Conservation (phyloP, 2,797 vertebrate species). For the Trematomus bernacchii region DNA sequence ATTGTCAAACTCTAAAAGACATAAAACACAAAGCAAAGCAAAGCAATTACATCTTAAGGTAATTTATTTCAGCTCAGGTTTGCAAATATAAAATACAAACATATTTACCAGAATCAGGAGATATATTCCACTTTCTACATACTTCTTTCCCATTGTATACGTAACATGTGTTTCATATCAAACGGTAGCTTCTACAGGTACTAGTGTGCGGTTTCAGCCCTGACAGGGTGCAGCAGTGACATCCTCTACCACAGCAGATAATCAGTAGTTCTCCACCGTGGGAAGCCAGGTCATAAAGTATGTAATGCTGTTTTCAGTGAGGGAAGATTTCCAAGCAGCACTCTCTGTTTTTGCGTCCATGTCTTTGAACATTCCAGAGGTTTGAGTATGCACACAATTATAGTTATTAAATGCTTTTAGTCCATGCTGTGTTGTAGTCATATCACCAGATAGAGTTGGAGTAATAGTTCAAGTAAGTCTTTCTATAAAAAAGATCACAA, state of each 20-base stretch:
- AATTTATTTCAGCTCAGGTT: slow-evolving; percentile 61
- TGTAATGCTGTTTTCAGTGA: neutral
- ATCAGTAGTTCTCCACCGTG: slow-evolving; percentile 22
- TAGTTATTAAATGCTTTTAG: neutral
- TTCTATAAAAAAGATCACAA: neutral
- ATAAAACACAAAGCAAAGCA: neutral
- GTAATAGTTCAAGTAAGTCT: slow-evolving; percentile 20
- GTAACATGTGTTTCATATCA: slow-evolving; percentile 27
- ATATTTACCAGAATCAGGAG: slow-evolving; percentile 42
- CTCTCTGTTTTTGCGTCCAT: neutral
- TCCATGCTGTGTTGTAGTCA: neutral
- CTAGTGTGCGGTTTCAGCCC: slow-evolving; percentile 29
- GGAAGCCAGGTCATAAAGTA: neutral
- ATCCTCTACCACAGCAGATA: slow-evolving; percentile 33
- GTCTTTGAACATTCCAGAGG: slow-evolving; percentile 2
- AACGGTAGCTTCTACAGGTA: slow-evolving; percentile 12
- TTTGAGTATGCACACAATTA: neutral
- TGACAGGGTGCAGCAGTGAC: slow-evolving; percentile 23
- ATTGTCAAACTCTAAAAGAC: neutral
- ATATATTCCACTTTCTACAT: slow-evolving; percentile 30
- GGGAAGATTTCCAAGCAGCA: slow-evolving; percentile 1
- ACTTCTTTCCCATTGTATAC: neutral
- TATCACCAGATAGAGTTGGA: neutral
- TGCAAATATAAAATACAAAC: slow-evolving; percentile 66
- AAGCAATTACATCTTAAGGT: neutral